phyloP scores from a whole-genome alignment of 2,797 vertebrate genomes.

The Bufotes viridis region DNA sequence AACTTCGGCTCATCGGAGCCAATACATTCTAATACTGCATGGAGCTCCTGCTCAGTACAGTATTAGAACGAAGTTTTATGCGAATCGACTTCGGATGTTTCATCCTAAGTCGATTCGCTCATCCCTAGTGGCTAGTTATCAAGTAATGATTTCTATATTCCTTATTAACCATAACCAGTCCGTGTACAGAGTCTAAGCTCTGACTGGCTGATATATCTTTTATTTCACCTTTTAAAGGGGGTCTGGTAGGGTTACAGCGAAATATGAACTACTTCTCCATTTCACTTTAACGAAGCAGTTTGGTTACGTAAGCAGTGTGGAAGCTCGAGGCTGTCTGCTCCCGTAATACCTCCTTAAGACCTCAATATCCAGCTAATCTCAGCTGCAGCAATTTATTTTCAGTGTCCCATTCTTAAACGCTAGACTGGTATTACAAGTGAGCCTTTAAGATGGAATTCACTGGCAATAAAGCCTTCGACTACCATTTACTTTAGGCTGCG shows the following conservation, averaged over 20 bases:
- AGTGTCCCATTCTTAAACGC: not conserved
- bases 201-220: not conserved
- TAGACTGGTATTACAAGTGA: conserved; percentile 23
- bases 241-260: not conserved
- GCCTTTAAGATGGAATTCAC: conserved; percentile 21
- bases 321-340: conserved; percentile 11
- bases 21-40: no score
- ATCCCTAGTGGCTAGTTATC: no score
- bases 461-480: not conserved
- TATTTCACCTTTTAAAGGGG: not conserved
- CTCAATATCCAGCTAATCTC: conserved; percentile 49
- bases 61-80: no score
- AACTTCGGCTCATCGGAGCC: no score
- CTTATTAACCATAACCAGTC: no score
- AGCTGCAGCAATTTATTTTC: conserved; percentile 10
- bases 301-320: not conserved
- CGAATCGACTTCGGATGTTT: no score
- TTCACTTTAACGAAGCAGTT: conserved; percentile 6
- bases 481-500: conserved; percentile 28
- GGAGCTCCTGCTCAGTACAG: no score
- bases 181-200: no score
- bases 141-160: no score
- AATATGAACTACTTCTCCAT: not conserved
- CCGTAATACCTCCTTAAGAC: conserved; percentile 11
- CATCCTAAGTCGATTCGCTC: no score